Evolutionary conservation across 2,888 invertebrate genomes (phyloP).

Genomic region (Caenorhabditis zanzibari): DNA sequence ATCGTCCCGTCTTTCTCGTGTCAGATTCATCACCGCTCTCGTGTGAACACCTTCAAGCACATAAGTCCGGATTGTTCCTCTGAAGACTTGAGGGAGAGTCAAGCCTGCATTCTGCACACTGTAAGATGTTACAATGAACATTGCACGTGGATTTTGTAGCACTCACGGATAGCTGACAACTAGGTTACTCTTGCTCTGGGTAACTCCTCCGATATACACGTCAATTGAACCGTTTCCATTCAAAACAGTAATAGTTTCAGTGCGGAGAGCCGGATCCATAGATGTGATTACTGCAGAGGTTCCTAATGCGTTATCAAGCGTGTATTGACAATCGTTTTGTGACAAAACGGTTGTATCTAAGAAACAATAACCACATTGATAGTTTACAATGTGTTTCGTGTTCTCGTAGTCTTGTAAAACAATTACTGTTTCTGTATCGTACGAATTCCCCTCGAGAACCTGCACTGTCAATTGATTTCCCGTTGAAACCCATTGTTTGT

Average conservation of each 20-base stretch:
- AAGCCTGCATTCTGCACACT: neutral
- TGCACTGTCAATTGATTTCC: neutral
- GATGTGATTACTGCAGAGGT: neutral
- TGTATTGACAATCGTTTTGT: neutral
- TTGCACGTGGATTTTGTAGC: neutral
- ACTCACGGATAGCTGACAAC: neutral
- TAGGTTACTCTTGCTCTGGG: neutral
- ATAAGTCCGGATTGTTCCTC: neutral
- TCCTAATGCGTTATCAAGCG: neutral
- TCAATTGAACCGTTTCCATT: neutral
- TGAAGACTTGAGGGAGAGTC: neutral
- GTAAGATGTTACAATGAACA: slow-evolving; percentile 1
- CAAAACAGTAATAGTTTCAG: neutral
- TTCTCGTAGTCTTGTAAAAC: slow-evolving; percentile 13
- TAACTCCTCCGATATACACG: slow-evolving; percentile 6
- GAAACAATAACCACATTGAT: neutral
- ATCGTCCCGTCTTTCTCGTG: too few species aligned
- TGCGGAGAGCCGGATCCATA: too few species aligned
- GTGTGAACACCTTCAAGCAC: neutral
- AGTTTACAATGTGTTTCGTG: neutral
- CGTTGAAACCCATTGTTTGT: neutral
- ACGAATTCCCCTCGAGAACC: neutral
- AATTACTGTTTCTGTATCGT: neutral
- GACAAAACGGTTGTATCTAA: neutral
- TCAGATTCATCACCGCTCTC: too few species aligned